Evolutionary conservation across 1,140 invertebrate genomes (phyloP), one percentile per base, ranked within the genome.

Genomic region (Antheraea mylitta): DNA sequence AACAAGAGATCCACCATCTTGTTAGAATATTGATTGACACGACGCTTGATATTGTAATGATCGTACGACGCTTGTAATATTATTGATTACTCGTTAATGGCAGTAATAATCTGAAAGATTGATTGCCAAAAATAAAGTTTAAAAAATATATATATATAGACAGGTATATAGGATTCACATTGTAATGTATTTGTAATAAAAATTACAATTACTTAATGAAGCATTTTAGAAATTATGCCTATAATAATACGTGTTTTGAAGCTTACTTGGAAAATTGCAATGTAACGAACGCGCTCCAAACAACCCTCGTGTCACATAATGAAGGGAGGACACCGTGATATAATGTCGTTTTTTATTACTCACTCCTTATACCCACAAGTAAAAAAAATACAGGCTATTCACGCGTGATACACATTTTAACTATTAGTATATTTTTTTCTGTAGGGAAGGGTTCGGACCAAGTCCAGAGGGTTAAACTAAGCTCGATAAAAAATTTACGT

Each of bases 301-400:
- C 63, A 75, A 82, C 86, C 88, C 87, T 79, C 77, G 75, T 78
- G 82, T 79, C 83, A 85, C 76, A 81, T 89, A 90, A 90, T 85
- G 82, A 86, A 80, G 82, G 89, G 89, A 88, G 87, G 86, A 82
- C 78, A 80, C 77, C 67, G 81, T 90, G 88, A 92, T 92, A 92
- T 92, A 92, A 92, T 92, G 89, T 86, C 88, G 76, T 92, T 92
- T 92, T 92, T 92, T 92, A 90, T 90, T 90, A 84, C 89, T 79
- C 77, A 78, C 87, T 90, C 85, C 82, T 87, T 83, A 83, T 87
- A 89, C 87, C 89, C 87, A 87, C 86, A 88, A 83, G 81, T 80
- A 87, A 90, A 91, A 83, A 83, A 91, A 89, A 90, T 79, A 84
- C 81, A 77, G 65, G 78, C 80, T 86, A 80, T 73, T 81, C 73